These are phyloP conservation scores for Ceriagrion tenellum DNA, from an alignment of 2,888 invertebrate species.

Conservation along the genomic window DNA sequence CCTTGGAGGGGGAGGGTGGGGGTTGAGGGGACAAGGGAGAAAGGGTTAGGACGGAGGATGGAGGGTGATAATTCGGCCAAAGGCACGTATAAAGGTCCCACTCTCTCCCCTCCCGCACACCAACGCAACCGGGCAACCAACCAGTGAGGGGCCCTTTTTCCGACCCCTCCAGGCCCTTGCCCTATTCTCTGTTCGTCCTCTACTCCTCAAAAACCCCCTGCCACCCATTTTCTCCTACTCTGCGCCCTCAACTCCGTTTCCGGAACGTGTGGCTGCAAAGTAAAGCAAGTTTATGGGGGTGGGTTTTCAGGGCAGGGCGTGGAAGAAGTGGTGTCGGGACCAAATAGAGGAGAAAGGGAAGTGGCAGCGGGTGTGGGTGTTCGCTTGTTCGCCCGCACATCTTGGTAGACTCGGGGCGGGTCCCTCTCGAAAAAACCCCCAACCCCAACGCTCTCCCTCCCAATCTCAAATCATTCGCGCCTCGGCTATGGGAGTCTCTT, in stretches of 20 bases:
- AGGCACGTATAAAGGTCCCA: not conserved
- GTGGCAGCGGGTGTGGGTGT: no score
- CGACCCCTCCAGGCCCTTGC: not conserved
- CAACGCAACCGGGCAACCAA: not conserved
- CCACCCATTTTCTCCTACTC: not conserved
- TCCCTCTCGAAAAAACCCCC: not conserved
- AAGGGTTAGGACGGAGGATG: not conserved
- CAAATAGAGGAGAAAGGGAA: no score
- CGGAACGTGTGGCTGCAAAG: conserved; percentile 18
- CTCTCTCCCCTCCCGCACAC: not conserved
- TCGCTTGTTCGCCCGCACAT: not conserved
- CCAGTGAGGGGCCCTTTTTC: not conserved
- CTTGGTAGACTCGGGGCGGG: not conserved
- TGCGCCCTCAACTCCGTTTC: not conserved
- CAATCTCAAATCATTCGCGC: not conserved
- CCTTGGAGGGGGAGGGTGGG: not conserved
- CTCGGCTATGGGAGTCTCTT: not conserved
- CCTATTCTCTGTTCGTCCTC: not conserved
- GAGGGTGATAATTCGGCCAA: not conserved
- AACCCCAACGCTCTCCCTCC: not conserved
- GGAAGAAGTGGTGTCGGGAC: no score
- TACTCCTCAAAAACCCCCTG: not conserved
- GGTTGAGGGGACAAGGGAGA: not conserved
- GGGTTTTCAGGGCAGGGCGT: not conserved
- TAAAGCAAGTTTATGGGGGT: not conserved